Base-by-base conservation (phyloP, 2,113 vertebrate genomes). In the Apteryx owenii region DNA sequence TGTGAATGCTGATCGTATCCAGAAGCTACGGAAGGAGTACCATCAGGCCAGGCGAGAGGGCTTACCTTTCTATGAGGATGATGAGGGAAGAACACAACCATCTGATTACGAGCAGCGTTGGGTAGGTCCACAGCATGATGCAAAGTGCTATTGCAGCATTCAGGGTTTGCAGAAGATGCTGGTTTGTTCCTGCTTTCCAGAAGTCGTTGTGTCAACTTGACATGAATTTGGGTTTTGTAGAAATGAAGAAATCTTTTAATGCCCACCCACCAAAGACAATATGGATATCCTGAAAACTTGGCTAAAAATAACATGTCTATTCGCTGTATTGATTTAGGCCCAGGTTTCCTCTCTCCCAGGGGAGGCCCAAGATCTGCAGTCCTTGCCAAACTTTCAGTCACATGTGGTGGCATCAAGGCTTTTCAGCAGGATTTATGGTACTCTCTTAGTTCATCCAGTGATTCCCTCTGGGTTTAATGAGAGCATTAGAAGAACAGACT, bases 1-100 rank as follows among this genome's bases (percentile, higher is more conserved):
- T 40, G 98, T 96, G 92, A 99, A 98, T 40, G 97, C 98, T 73
- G 99, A 99, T 64, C 98, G 99, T 12, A 99, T 99, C 98, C 99
- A 99, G 98, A 99, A 98, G 97, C 87, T 99, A 56, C 97, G 99
- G 84, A 98, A 99, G 96, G 99, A 99, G 91, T 99, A 99, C 96
- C 99, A 99, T n/a, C 99, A 99, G 96, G 99, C 99, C 33, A 98
- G 98, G 58, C 92, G 99, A 85, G 99, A 99, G 62, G 98, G 98
- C 7, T 98, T 99, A 21, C 97, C 99, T 23, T 95, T 99, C 28
- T 99, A 99, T 29, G 99, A 99, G 81, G 99, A 99, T 0, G 96
- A 98, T 0, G 99, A 99, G 79, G 98, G 97, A 22, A 97, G 98
- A 79, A 84, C 97, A 9, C 97, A 98, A 58, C 98, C 95, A 0